These are phyloP conservation scores for Cryptophagus acutangulus DNA, from an alignment of 2,888 invertebrate species.

Conservation along the genomic window DNA sequence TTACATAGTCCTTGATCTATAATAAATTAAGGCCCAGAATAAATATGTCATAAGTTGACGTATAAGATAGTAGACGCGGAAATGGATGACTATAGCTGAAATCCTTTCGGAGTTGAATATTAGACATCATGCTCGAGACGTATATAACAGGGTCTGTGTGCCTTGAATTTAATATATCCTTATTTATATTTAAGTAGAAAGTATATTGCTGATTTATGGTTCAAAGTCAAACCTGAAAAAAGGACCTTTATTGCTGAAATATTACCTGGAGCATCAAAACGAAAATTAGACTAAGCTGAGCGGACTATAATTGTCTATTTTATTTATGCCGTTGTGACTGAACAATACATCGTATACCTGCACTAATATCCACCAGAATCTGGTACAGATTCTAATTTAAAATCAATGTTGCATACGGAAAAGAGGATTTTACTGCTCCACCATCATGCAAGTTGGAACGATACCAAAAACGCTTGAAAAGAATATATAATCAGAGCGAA, in stretches of 20 bases:
- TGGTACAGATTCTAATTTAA: slow-evolving; percentile 1
- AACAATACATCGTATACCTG: too few relatives aligned
- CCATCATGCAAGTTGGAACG: slow-evolving; percentile 11
- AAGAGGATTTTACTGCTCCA: slow-evolving; percentile 7
- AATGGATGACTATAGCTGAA: slow-evolving; percentile 4
- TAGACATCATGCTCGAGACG: slow-evolving; percentile 3
- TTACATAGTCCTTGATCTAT: too few relatives aligned
- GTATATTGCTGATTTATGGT: background rate
- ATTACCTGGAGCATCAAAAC: too few relatives aligned
- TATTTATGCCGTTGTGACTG: too few relatives aligned
- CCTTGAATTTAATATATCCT: background rate
- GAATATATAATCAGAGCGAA: slow-evolving; percentile 8
- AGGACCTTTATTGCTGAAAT: too few relatives aligned
- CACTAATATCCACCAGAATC: too few relatives aligned
- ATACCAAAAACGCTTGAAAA: slow-evolving; percentile 9
- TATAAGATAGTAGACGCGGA: too few relatives aligned
- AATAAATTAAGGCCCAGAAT: too few relatives aligned
- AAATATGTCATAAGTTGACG: too few relatives aligned
- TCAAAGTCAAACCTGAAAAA: slow-evolving; percentile 3
- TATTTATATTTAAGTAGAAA: slow-evolving; percentile 1
- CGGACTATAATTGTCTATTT: too few relatives aligned
- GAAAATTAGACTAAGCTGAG: too few relatives aligned
- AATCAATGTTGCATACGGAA: slow-evolving; percentile 10
- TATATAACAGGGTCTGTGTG: slow-evolving; percentile 1
- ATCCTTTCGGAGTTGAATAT: slow-evolving; percentile 4